Evolutionary conservation across 2,797 vertebrate species (phyloP).

Genomic region (Taeniopygia guttata): DNA sequence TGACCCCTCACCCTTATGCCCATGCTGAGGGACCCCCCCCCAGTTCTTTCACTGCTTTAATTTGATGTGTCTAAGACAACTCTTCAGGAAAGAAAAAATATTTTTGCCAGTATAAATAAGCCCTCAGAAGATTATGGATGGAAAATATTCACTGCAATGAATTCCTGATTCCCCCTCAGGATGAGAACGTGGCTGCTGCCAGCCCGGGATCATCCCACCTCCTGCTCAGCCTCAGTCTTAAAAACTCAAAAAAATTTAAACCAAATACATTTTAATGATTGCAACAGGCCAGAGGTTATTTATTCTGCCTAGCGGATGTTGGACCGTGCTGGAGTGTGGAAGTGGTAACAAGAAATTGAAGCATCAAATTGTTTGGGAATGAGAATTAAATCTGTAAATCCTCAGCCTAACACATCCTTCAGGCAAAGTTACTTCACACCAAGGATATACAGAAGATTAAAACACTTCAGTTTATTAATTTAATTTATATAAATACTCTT

Average conservation of each 20-base stretch:
- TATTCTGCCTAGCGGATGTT: rapidly evolving
- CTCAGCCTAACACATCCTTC: background rate
- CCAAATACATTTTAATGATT: background rate
- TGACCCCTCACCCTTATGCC: background rate
- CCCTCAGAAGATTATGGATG: background rate
- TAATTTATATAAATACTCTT: background rate
- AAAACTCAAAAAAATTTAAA: background rate
- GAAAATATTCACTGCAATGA: rapidly evolving
- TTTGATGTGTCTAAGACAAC: background rate
- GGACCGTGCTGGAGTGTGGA: background rate
- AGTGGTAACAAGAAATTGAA: background rate
- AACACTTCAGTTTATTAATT: background rate
- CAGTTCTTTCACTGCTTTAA: background rate
- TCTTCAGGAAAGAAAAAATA: background rate
- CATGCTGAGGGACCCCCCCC: rapidly evolving
- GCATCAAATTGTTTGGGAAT: background rate
- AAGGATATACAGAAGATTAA: background rate
- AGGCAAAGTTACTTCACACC: background rate
- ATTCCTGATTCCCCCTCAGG: rapidly evolving
- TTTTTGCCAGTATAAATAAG: background rate
- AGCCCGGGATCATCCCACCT: background rate
- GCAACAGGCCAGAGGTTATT: background rate
- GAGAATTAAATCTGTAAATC: background rate
- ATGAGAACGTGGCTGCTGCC: background rate
- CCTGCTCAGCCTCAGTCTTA: background rate